Evolutionary conservation across 1,140 invertebrate species (phyloP).

Genomic region (Caenorhabditis briggsae): DNA sequence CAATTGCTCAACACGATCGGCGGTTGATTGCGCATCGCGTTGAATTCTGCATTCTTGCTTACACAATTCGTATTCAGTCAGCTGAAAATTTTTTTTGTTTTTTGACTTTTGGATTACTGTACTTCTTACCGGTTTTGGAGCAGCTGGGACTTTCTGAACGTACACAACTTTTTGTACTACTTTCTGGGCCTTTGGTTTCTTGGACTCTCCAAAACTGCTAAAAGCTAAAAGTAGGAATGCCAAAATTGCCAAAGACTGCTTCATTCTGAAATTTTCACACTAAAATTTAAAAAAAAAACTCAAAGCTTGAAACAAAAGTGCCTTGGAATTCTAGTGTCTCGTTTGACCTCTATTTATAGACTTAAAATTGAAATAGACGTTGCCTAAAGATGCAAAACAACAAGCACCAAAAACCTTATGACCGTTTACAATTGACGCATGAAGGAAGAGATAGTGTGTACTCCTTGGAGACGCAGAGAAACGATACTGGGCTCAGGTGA

Average conservation of each 20-base stretch:
- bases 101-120: neutral
- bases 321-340: neutral
- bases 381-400: constrained; percentile 29
- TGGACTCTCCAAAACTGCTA: neutral
- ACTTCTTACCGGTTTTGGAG: constrained; percentile 1
- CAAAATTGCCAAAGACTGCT: neutral
- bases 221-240: neutral
- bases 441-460: constrained; percentile 10
- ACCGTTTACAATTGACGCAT: constrained; percentile 19
- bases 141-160: constrained; percentile 20
- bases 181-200: neutral
- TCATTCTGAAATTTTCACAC: constrained; percentile 45
- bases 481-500: neutral
- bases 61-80: constrained; percentile 30
- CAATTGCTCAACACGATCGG: constrained; percentile 18
- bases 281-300: no score
- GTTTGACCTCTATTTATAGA: constrained; percentile 15
- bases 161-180: neutral
- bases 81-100: neutral
- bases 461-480: constrained; percentile 5
- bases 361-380: constrained; percentile 11
- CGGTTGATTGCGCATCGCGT: constrained; percentile 7
- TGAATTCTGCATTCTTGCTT: constrained; percentile 31
- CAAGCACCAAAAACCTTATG: constrained; percentile 53
- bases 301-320: no score